A percentile compares a stretch with the other conserved stretches of the same genome.
Conservation (phyloP, 2,113 vertebrate genomes). For the Notarius quadriscutis region DNA sequence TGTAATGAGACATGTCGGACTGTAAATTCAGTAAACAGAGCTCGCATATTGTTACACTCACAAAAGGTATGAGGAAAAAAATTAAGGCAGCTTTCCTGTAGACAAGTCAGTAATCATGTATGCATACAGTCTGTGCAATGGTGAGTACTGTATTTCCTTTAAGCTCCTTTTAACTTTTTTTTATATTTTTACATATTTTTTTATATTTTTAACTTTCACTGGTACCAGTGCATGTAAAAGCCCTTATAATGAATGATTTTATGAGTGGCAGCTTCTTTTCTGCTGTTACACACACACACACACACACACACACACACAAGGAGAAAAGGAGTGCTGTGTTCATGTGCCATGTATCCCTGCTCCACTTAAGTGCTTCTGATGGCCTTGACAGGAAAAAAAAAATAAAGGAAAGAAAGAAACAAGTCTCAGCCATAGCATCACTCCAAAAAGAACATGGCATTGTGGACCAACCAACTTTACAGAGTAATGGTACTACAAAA, state of each 20-base stretch:
- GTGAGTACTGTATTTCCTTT: background rate
- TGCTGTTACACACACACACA: background rate
- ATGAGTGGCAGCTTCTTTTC: background rate
- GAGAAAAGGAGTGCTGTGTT: constrained; percentile 57
- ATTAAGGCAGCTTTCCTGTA: background rate
- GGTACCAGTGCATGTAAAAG: constrained; percentile 36
- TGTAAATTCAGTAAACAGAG: constrained; percentile 16
- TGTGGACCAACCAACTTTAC: background rate
- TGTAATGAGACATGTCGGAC: constrained; percentile 46
- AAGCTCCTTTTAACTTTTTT: background rate
- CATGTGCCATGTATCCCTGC: background rate
- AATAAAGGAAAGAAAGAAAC: too few relatives aligned
- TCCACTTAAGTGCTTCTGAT: background rate
- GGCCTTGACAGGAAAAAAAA: background rate
- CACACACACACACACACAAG: background rate
- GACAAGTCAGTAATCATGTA: background rate
- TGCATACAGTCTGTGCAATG: background rate
- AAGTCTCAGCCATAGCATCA: constrained; percentile 9
- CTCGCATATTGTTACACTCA: background rate
- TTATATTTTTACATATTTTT: too few relatives aligned
- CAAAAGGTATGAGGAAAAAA: background rate
- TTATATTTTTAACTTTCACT: constrained; percentile 40
- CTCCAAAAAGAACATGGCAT: background rate
- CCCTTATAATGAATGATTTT: constrained; percentile 37
- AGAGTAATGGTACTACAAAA: too few relatives aligned